Conservation (phyloP, 2,797 vertebrate species). For the Notamacropus eugenii region DNA sequence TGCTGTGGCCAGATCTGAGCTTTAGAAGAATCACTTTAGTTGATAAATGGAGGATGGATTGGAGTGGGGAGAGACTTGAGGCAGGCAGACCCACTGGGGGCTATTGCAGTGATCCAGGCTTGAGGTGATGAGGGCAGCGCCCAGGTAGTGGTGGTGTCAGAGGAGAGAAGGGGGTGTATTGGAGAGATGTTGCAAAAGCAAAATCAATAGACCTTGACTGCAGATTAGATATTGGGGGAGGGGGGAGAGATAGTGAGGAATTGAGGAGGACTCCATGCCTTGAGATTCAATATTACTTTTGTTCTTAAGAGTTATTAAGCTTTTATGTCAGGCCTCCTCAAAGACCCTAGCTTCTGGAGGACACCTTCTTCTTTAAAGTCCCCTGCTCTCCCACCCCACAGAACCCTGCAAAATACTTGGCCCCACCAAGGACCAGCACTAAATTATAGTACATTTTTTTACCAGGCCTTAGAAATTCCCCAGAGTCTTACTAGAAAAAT, state of each 20-base stretch:
- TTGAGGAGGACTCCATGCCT: neutral
- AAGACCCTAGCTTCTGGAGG: neutral
- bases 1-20: neutral
- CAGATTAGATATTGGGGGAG: neutral
- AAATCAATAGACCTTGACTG: neutral
- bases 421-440: neutral
- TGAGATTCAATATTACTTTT: neutral
- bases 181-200: neutral
- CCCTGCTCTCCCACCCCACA: neutral
- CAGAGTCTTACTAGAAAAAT: neutral
- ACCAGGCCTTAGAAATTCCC: neutral
- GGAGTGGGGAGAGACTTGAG: neutral
- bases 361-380: neutral
- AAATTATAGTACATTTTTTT: neutral
- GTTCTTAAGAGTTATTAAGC: neutral
- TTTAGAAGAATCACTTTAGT: neutral
- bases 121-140: neutral
- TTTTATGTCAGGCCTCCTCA: neutral
- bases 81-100: neutral
- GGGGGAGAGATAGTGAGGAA: neutral
- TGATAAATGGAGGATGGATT: neutral
- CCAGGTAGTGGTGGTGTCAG: neutral
- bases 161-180: neutral
- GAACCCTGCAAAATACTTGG: neutral
- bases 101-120: neutral